These are phyloP conservation scores for Acanthosepion pharaonis DNA, from an alignment of 2,888 invertebrate species.

Conservation along the genomic window DNA sequence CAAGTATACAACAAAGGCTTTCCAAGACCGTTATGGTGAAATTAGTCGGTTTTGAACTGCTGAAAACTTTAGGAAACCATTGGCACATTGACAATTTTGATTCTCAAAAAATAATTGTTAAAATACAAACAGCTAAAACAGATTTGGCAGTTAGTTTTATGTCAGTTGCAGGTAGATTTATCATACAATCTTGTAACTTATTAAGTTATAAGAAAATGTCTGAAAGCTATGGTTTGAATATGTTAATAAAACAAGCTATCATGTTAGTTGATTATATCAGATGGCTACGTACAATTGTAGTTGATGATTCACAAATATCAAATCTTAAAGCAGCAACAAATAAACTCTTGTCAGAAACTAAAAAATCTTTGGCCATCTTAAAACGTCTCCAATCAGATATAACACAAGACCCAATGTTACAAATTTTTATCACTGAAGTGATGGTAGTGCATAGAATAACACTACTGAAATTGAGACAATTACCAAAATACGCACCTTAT, in stretches of 20 bases:
- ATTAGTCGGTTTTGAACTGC: neutral
- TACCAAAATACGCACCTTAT: neutral
- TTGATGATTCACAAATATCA: neutral
- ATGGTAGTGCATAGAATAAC: neutral
- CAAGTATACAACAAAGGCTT: neutral
- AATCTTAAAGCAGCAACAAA: neutral
- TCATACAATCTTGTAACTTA: neutral
- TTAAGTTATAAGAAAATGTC: neutral
- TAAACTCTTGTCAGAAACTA: neutral
- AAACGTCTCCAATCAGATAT: neutral
- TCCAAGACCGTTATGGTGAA: neutral
- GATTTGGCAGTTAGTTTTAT: neutral
- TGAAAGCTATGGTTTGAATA: neutral
- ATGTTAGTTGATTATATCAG: neutral
- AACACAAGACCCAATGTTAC: neutral
- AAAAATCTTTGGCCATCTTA: neutral
- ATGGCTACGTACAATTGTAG: neutral
- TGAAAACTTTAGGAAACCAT: neutral
- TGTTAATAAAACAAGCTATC: neutral
- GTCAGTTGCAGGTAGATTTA: neutral
- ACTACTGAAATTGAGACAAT: neutral
- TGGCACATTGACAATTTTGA: neutral
- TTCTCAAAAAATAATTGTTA: fast-evolving
- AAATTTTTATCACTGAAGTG: neutral
- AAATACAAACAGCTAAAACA: neutral